These are phyloP conservation scores for Thripadectes ignobilis DNA, from an alignment of 2,797 vertebrate species.

Conservation along the genomic window DNA sequence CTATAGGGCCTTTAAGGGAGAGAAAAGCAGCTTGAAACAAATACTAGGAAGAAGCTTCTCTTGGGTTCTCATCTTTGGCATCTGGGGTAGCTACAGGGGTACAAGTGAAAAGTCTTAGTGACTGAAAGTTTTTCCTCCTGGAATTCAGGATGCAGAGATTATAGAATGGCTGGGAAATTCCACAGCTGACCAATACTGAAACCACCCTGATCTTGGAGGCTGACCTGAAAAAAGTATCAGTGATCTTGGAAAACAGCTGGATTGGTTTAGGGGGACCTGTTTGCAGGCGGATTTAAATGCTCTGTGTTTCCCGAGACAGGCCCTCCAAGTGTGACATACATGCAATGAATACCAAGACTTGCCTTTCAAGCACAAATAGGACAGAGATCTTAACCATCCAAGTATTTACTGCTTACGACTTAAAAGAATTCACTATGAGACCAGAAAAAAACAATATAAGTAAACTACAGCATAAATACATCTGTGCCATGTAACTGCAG, in stretches of 20 bases:
- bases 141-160: not conserved
- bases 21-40: not conserved
- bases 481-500: not conserved
- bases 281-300: not conserved
- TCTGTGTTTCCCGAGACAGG: not conserved
- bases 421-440: not conserved
- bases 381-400: not conserved
- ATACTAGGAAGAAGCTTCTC: not conserved
- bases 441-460: not conserved
- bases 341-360: not conserved
- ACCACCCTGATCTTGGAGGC: not conserved
- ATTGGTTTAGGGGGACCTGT: not conserved
- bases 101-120: not conserved
- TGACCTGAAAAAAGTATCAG: not conserved
- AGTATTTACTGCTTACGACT: not conserved
- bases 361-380: not conserved
- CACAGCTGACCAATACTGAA: not conserved
- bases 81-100: not conserved
- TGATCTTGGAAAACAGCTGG: not conserved
- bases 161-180: not conserved
- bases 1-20: not conserved
- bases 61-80: not conserved
- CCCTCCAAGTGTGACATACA: not conserved
- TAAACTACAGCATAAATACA: not conserved
- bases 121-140: not conserved